A percentile compares a stretch with the other conserved stretches of the same genome.
Evolutionary conservation across 35 echinoderm and acorn worm species (phyloP).

Genomic region (Lytechinus pictus): DNA sequence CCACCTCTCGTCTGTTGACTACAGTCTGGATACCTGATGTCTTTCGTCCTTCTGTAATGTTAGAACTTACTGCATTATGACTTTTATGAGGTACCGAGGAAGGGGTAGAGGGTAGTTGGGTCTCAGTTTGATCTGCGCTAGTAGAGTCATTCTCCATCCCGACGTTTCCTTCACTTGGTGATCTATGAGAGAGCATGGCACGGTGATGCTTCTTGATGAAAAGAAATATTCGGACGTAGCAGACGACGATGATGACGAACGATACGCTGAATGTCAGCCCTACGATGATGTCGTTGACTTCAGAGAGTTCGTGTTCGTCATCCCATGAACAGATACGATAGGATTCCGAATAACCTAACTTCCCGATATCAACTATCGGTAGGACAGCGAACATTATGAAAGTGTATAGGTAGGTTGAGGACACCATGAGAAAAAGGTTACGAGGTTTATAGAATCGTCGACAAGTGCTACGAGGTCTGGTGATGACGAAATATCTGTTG

Average conservation of each 20-base stretch:
- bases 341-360: constrained; percentile 54
- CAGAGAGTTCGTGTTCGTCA: background rate
- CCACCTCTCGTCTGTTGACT: constrained; percentile 54
- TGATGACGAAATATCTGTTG: constrained; percentile 75
- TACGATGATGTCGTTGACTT: constrained; percentile 29
- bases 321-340: constrained; percentile 52
- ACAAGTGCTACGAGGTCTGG: constrained; percentile 45
- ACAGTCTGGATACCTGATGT: background rate
- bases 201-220: constrained; percentile 20
- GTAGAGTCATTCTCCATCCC: background rate
- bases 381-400: constrained; percentile 32
- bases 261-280: constrained; percentile 41
- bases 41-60: background rate
- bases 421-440: background rate
- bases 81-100: background rate
- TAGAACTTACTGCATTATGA: background rate
- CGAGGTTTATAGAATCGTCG: constrained; percentile 43
- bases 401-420: constrained; percentile 45
- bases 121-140: background rate
- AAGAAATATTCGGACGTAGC: constrained; percentile 48
- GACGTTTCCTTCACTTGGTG: background rate
- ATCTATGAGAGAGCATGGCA: constrained; percentile 6
- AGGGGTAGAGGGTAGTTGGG: background rate
- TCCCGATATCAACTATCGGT: constrained; percentile 28
- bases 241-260: constrained; percentile 44